Conservation (phyloP, 2,888 invertebrate genomes). For the Ptychoptera albimana region DNA sequence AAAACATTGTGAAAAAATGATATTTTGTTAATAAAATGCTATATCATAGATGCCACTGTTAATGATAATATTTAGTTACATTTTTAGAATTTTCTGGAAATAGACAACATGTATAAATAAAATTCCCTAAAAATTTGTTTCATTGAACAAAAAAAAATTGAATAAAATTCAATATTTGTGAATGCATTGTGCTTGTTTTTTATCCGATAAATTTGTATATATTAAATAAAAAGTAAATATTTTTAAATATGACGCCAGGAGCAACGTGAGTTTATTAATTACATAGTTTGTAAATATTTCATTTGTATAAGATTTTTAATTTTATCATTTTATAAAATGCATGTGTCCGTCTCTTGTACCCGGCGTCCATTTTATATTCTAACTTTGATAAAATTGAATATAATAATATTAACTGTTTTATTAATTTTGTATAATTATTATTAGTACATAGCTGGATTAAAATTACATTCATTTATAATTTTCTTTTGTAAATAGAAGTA, state of each 20-base stretch:
- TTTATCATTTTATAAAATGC: not conserved
- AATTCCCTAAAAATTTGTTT: no score
- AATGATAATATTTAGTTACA: no score
- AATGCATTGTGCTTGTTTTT: not conserved
- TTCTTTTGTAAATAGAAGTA: constrained; percentile 10
- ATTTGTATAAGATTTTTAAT: not conserved
- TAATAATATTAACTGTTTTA: not conserved
- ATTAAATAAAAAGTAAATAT: not conserved
- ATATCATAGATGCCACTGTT: no score
- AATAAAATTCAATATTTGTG: no score
- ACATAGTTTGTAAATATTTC: not conserved
- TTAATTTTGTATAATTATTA: not conserved
- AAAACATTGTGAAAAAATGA: no score
- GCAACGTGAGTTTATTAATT: not conserved
- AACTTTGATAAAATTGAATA: not conserved
- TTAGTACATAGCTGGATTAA: not conserved
- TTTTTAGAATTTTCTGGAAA: no score
- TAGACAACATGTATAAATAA: no score
- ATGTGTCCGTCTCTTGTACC: constrained; percentile 4
- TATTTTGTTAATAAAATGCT: no score
- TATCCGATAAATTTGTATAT: not conserved
- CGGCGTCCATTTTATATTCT: constrained; percentile 15
- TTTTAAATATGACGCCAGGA: not conserved
- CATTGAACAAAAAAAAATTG: no score
- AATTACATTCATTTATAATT: not conserved